These are phyloP conservation scores for Alces alces DNA, from an alignment of 2,113 vertebrate species.

Conservation along the genomic window DNA sequence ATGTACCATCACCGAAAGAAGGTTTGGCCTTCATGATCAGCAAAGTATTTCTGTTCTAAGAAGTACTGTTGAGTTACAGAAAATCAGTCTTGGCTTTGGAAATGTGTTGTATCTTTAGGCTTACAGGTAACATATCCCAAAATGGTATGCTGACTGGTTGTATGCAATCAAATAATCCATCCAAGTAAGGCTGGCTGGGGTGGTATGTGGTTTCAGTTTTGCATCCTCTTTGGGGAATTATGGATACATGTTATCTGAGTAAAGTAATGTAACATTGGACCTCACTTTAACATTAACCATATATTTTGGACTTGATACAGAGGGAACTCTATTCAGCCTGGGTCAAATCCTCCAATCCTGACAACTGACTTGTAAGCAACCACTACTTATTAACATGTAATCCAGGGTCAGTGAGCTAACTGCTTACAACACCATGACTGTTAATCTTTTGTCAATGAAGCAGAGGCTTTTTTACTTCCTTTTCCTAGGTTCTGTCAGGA, in stretches of 20 bases:
- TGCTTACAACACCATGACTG: neutral
- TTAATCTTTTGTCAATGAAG: neutral
- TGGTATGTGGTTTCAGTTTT: neutral
- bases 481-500: neutral
- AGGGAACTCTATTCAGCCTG: neutral
- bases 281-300: neutral
- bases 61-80: neutral
- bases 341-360: neutral
- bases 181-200: neutral
- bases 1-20: neutral
- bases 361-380: neutral
- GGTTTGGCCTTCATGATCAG: neutral
- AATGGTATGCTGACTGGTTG: neutral
- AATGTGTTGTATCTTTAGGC: neutral
- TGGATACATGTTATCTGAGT: neutral
- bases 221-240: neutral
- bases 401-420: neutral
- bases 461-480: neutral
- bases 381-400: neutral
- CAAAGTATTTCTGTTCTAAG: neutral
- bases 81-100: neutral
- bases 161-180: neutral
- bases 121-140: neutral
- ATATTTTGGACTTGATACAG: neutral
- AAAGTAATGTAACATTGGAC: neutral